Base-by-base conservation (phyloP, 1,140 invertebrate genomes). In the Drosophila miranda region DNA sequence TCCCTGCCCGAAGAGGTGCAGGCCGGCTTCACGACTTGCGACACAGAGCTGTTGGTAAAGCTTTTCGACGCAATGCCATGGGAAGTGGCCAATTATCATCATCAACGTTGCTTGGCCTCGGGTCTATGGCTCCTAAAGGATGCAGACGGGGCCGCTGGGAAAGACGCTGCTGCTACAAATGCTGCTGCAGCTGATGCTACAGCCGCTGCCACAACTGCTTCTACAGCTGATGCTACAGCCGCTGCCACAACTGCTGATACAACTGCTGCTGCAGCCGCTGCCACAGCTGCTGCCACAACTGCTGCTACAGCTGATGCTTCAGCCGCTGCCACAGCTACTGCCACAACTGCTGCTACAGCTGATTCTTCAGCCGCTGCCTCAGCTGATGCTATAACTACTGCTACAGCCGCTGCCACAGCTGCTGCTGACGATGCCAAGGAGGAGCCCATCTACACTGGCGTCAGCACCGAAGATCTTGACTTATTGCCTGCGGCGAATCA, bases 101-200 rank as follows among this genome's bases (percentile, higher is more conserved):
- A 99, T 95, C 98, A 99, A 90, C 94, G 97, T 50, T 99, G 99
- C 91, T 94, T 99, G 14, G 98, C 98, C 90, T 97, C 98, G 5
- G 99, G 99, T 7, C 92, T 99, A 1, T 99, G 99, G 99, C 95
- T 99, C 41, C 98, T 98, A 2, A 96, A 97, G 87, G 95, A 82
- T n/a, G 77, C 19, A 6, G 86, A 89, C 44, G 19, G 1, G 19
- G 19, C 1, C 2, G 16, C 16, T 16, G 16, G 16, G 1, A 16
- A 16, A 16, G 16, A 16, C 16, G 16, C 16, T 16, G 19, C 19
- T 19, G 1, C 19, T 19, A 2, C 19, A 19, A 2, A 2, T 1
- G 2, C 19, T 19, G 19, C 19, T 19, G 2, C 19, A 19, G 19
- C 1, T 19, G 1, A 19, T 2, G 19, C 19, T 19, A 19, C 19